Base-by-base conservation (phyloP, 2,888 invertebrate species). In the Macrosoma leucophasiata region DNA sequence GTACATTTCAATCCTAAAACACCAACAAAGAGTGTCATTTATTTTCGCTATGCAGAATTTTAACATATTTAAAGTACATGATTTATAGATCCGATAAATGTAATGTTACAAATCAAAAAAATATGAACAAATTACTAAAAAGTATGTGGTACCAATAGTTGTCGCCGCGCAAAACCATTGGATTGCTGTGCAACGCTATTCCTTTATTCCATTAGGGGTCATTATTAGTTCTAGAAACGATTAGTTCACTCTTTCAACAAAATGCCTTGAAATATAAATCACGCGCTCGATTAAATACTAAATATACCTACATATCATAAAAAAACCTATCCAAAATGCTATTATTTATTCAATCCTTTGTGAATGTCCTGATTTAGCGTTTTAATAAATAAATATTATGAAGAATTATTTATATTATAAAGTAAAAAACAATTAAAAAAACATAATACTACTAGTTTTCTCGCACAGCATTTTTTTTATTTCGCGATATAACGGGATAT, bases 1-100 rank as follows among this genome's bases (percentile, higher is more conserved):
- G n/a, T 46, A 55, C 0, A 58, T 18, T n/a, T 67, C 55, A 31
- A 52, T 47, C 49, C 75, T 75, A 58, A 46, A 62, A 59, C 34
- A 36, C 19, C 13, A 15, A 23, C 9, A 26, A 20, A 6, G 19
- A 5, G 15, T 37, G 15, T 15, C 20, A 24, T 25, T 27, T 9
- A 15, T 13, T 17, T 25, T 15, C 13, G 33, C 29, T 33, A 28
- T 33, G 12, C 29, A 28, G 29, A 19, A 11, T 17, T n/a, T 17
- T 15, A 23, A 12, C 13, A 24, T 22, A 15, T 12, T 14, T 13
- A 32, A 22, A n/a, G 13, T 21, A 21, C 8, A 3, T 13, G 4
- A 14, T 22, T 22, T 8, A 29, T 13, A 17, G 4, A 20, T 12
- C 18, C 18, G 14, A 13, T 24, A 34, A 10, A 19, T n/a, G n/a